Conservation (phyloP, 2,888 invertebrate genomes). For the Drosophila gaucha region DNA sequence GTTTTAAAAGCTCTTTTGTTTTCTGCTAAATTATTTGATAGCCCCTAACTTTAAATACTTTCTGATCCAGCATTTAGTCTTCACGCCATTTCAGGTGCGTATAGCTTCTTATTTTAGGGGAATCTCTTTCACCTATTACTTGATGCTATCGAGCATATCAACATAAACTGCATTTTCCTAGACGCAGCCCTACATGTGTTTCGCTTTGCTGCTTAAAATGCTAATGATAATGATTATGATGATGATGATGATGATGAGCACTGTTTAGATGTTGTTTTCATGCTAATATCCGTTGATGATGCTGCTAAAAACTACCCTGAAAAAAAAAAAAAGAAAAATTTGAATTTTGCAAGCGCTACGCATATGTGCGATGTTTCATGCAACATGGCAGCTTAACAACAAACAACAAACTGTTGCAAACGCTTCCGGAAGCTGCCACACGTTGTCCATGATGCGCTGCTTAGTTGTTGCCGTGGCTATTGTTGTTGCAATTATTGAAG, state of each 20-base stretch:
- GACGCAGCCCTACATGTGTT: slow-evolving; percentile 40
- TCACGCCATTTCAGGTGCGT: slow-evolving; percentile 15
- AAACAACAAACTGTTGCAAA: slow-evolving; percentile 52
- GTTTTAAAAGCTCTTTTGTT: background rate
- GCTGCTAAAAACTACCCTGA: no score
- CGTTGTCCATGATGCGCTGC: slow-evolving; percentile 40
- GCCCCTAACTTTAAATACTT: background rate
- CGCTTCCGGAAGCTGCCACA: slow-evolving; percentile 72
- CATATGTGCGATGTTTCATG: slow-evolving; percentile 58
- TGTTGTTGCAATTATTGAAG: slow-evolving; percentile 67
- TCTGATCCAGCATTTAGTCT: background rate
- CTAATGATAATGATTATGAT: slow-evolving; percentile 29
- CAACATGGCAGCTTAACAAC: slow-evolving; percentile 47
- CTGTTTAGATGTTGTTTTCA: slow-evolving; percentile 16
- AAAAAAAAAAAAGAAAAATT: slow-evolving; percentile 20
- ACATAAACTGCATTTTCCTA: slow-evolving; percentile 55
- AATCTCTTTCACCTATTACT: slow-evolving; percentile 34
- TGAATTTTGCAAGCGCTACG: slow-evolving; percentile 47
- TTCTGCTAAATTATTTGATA: background rate
- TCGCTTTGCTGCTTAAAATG: slow-evolving; percentile 61
- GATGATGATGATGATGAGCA: slow-evolving; percentile 29
- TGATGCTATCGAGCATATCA: slow-evolving; percentile 56
- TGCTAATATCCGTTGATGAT: slow-evolving; percentile 35
- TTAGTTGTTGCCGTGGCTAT: slow-evolving; percentile 22
- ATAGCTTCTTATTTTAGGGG: slow-evolving; percentile 6